These are phyloP conservation scores for Mola mola DNA, from an alignment of 2,113 vertebrate species.

Conservation along the genomic window DNA sequence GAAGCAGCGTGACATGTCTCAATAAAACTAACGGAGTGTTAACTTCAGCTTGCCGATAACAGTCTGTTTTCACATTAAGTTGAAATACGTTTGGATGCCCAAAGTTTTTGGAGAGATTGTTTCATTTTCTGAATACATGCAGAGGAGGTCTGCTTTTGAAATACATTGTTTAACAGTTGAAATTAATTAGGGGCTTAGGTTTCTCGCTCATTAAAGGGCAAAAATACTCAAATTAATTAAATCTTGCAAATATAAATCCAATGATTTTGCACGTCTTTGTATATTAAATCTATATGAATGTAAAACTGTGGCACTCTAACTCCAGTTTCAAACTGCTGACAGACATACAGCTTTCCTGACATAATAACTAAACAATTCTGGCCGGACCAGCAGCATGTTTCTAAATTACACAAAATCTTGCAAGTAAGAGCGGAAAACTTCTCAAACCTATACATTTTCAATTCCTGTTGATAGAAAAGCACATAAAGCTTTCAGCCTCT, in stretches of 20 bases:
- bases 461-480: constrained; percentile 68
- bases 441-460: constrained; percentile 64
- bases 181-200: too few species aligned
- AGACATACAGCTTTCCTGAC: constrained; percentile 19
- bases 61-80: constrained; percentile 42
- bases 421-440: constrained; percentile 44
- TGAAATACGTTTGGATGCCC: constrained; percentile 17
- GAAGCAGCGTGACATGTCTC: constrained; percentile 19
- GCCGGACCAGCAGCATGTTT: constrained; percentile 9
- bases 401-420: constrained; percentile 40
- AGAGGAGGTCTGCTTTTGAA: too few species aligned
- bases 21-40: constrained; percentile 34
- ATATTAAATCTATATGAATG: too few species aligned
- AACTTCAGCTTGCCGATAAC: constrained; percentile 18
- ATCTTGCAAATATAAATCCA: too few species aligned
- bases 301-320: too few species aligned
- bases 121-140: too few species aligned
- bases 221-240: too few species aligned
- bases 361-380: constrained; percentile 21
- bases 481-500: constrained; percentile 68
- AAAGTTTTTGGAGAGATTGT: too few species aligned
- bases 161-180: too few species aligned
- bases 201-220: too few species aligned
- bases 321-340: background rate
- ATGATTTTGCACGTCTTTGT: too few species aligned